Percentiles rank a stretch among this genome's conserved stretches.
Conservation (phyloP, 2,797 vertebrate species). For the Hafferia zeledoni region DNA sequence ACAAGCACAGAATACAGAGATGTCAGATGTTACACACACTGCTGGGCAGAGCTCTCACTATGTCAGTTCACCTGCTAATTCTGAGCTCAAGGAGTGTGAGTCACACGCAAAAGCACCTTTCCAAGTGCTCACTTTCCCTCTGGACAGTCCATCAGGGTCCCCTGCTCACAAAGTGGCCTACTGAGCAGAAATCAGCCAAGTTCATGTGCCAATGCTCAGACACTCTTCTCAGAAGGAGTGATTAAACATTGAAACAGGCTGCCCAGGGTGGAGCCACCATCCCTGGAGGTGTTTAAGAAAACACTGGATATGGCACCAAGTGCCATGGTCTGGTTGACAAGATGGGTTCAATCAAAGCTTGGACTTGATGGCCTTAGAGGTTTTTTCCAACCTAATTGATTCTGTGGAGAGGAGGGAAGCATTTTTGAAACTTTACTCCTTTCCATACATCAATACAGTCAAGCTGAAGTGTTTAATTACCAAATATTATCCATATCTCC, state of each 20-base stretch:
- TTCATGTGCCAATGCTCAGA: fast-evolving
- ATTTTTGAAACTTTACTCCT: not conserved
- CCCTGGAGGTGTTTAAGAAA: not conserved
- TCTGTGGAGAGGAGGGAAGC: not conserved
- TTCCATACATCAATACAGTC: not conserved
- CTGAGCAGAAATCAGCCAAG: not conserved
- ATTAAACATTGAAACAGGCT: not conserved
- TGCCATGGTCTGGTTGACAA: not conserved
- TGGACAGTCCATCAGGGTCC: not conserved
- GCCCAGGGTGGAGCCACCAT: not conserved
- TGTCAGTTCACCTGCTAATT: not conserved
- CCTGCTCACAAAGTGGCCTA: not conserved
- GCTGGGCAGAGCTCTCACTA: not conserved
- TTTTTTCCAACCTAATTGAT: not conserved
- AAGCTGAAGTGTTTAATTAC: not conserved
- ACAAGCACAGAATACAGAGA: not conserved
- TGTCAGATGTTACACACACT: not conserved
- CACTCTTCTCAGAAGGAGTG: not conserved
- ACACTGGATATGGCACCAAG: not conserved
- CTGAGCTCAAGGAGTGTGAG: not conserved
- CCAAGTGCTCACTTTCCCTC: not conserved
- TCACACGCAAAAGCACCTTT: not conserved
- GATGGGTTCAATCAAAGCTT: not conserved
- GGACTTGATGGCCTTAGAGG: not conserved
- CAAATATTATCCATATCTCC: not conserved